phyloP scores from a whole-genome alignment of 2,113 vertebrate genomes.

The Lepus americanus region DNA sequence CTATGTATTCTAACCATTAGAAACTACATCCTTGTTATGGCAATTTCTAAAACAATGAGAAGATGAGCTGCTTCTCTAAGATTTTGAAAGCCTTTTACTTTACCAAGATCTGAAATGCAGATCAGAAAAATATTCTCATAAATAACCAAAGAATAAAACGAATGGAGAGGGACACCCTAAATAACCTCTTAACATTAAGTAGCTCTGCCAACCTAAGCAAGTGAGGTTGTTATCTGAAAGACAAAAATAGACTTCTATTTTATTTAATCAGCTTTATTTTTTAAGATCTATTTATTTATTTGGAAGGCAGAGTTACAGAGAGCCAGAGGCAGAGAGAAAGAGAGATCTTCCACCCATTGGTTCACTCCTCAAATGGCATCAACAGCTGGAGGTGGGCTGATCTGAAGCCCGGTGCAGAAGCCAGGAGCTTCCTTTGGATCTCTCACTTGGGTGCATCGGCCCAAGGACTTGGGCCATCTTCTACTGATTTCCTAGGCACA shows the following conservation, averaged over 20 bases:
- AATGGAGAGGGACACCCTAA: not conserved
- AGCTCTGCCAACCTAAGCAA: not conserved
- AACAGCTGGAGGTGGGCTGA: too few species aligned
- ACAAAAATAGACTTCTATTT: not conserved
- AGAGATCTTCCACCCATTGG: too few species aligned
- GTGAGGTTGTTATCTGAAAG: not conserved
- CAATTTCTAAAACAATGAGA: not conserved
- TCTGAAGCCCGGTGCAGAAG: too few species aligned
- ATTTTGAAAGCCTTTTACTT: not conserved
- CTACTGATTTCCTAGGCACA: too few species aligned
- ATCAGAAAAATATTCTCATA: not conserved
- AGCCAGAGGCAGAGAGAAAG: too few species aligned
- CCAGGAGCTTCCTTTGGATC: too few species aligned
- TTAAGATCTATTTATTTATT: too few species aligned
- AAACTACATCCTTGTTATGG: not conserved
- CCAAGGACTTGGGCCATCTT: too few species aligned
- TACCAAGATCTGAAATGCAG: not conserved
- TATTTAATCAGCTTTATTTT: not conserved
- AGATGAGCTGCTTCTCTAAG: not conserved
- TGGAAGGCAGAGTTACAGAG: too few species aligned
- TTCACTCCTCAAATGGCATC: too few species aligned
- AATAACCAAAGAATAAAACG: not conserved
- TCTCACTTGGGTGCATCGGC: too few species aligned
- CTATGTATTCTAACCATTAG: not conserved
- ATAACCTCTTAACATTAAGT: not conserved